Evolutionary conservation across 1,140 invertebrate species (phyloP), one percentile per base, ranked within the genome.

Genomic region (Vanessa atalanta): DNA sequence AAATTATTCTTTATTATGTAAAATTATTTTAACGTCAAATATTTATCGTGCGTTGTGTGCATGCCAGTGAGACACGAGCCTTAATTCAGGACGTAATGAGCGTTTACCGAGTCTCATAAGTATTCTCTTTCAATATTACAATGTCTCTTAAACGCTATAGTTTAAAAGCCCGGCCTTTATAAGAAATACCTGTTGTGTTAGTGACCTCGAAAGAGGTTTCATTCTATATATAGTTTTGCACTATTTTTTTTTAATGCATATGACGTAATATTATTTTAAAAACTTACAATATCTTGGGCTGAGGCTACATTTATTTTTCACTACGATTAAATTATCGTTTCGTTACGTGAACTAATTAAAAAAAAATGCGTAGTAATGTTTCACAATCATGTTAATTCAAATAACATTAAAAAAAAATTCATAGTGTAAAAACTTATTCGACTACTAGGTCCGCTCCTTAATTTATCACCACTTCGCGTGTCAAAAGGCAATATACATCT

Each of bases 1-100:
- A 20, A 20, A 20, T 20, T 20, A 20, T 20, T 20, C 20, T 43
- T 43, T 11, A 43, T 43, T 43, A 31, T 6, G 6, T 31, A 31
- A 31, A 31, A 4, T 31, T 31, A 31, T 4, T 4, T 3, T 31
- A 6, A 31, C 26, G 26, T 31, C 26, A 20, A n/a, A 0, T 20
- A n/a, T 55, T 7, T 4, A 12, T 6, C 51, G 20, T 57, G 53
- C 20, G 5, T 23, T 57, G 48, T 23, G 0, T 23, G 8, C 53
- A 23, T 23, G 20, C 20, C 23, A 57, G 53, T 57, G 53, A 57
- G 53, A 23, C 9, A 57, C 20, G 13, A n/a, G 53, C 53, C 23
- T 57, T 57, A 20, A 57, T 57, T 57, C 53, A 57, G 53, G 20
- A 57, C 20, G 53, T 23, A 57, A 57, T 57, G 53, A 57, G 20